Base-by-base conservation (phyloP, 2,888 invertebrate species). In the Calephelis perditalis region DNA sequence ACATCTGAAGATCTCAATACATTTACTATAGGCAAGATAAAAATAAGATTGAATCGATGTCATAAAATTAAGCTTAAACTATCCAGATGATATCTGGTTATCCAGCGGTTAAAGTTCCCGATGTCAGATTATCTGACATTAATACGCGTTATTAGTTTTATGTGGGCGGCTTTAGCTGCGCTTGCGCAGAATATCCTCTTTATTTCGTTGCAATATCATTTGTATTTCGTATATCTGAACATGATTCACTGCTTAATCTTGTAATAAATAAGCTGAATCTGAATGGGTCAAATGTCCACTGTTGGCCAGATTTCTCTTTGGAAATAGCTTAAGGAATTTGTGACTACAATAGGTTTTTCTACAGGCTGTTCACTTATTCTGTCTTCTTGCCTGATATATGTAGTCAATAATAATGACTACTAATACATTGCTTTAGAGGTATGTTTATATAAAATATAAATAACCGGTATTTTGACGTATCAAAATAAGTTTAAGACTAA, bases 71-170 rank as follows among this genome's bases (percentile, higher is more conserved):
- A 36, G 36, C 52, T 35, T 54, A 35, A 35, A 54, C 26, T 49
- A 49, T 26, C 52, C 36, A 54, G 52, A 35, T 52, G 52, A 36
- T 52, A 52, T 54, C 52, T 54, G 52, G 52, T 35, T 54, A 54
- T 35, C 10, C 36, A 26, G 49, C 10, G n/a, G 35, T 11, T 54
- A 26, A 54, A 35, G 52, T 54, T 54, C 52, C 52, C 36, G 52
- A 54, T 54, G 52, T 54, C 52, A 35, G 52, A 54, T 54, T 36
- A 54, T 54, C 52, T 35, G 52, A 54, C 52, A 54, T 54, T 54
- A 54, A 54, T 54, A 54, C 52, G 52, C 52, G 52, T 54, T 35
- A 52, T 52, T 52, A 54, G 35, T 54, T 54, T 26, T 36, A 54
- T 54, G 52, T 54, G 36, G 52, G 52, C 52, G 36, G 52, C 36